Conservation (phyloP, 1,140 invertebrate species). For the Lutraria rhynchaena region DNA sequence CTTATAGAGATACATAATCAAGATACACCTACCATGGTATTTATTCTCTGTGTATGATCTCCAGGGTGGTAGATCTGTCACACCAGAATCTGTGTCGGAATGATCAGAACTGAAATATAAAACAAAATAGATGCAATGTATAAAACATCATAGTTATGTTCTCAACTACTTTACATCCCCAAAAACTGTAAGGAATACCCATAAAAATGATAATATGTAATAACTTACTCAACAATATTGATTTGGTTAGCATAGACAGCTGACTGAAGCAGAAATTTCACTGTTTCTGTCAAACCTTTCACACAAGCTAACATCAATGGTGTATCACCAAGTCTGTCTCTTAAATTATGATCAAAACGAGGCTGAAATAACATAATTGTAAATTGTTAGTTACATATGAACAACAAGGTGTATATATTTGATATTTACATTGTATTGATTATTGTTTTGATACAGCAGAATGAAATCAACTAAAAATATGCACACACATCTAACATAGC, state of each 20-base stretch:
- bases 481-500: too few relatives aligned
- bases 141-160: too few relatives aligned
- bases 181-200: not conserved
- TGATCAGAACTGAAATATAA: conserved; percentile 22
- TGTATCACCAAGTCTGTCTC: conserved; percentile 74
- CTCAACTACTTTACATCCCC: not conserved
- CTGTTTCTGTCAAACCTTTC: conserved; percentile 61
- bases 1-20: too few relatives aligned
- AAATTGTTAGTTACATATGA: not conserved
- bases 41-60: not conserved
- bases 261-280: conserved; percentile 73
- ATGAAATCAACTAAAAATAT: too few relatives aligned
- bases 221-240: conserved; percentile 56
- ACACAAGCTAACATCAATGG: conserved; percentile 77
- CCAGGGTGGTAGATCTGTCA: conserved; percentile 34
- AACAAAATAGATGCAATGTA: too few relatives aligned
- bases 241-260: conserved; percentile 73
- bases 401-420: too few relatives aligned
- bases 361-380: conserved; percentile 66
- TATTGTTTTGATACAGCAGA: too few relatives aligned
- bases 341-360: conserved; percentile 78
- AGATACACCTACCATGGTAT: not conserved
- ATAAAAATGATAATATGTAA: too few relatives aligned
- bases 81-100: conserved; percentile 43
- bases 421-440: too few relatives aligned